phyloP scores from a whole-genome alignment of 2,113 vertebrate genomes.

The Amphiprion percula region DNA sequence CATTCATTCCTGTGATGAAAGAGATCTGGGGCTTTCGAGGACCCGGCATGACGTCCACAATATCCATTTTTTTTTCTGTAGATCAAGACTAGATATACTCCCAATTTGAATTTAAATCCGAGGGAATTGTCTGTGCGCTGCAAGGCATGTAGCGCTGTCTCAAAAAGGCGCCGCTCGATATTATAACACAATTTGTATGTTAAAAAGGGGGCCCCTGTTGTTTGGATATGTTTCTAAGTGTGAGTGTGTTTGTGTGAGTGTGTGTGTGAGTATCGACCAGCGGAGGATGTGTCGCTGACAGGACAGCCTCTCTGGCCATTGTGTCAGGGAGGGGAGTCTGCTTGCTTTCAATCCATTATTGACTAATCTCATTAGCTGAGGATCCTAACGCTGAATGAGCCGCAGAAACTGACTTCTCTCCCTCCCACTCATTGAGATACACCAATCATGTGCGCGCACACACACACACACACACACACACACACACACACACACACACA shows the following conservation, averaged over 20 bases:
- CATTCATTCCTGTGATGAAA: conserved; percentile 61
- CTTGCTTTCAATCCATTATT: conserved; percentile 81
- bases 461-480: conserved; percentile 37
- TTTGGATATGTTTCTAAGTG: conserved; percentile 62
- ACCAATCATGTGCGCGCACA: conserved; percentile 37
- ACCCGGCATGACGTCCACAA: conserved; percentile 38
- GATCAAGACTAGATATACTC: conserved; percentile 55
- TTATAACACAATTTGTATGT: conserved; percentile 78
- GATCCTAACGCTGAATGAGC: conserved; percentile 79
- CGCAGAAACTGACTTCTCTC: conserved; percentile 63
- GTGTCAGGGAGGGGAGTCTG: conserved; percentile 60
- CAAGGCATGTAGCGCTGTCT: conserved; percentile 51
- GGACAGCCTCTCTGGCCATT: conserved; percentile 72
- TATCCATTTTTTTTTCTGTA: conserved; percentile 50
- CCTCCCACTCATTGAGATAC: conserved; percentile 40
- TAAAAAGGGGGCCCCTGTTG: conserved; percentile 70
- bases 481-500: conserved; percentile 24
- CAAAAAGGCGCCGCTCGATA: conserved; percentile 56
- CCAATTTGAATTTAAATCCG: conserved; percentile 65
- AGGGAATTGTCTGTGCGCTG: conserved; percentile 47
- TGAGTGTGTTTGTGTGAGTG: conserved; percentile 21
- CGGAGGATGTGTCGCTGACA: conserved; percentile 73
- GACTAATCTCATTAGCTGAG: conserved; percentile 82
- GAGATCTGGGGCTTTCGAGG: conserved; percentile 41
- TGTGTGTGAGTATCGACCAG: conserved; percentile 55